A percentile compares a stretch with the other conserved stretches of the same genome.
Evolutionary conservation across 2,888 invertebrate species (phyloP).

Genomic region (Iselma pallidipennis): DNA sequence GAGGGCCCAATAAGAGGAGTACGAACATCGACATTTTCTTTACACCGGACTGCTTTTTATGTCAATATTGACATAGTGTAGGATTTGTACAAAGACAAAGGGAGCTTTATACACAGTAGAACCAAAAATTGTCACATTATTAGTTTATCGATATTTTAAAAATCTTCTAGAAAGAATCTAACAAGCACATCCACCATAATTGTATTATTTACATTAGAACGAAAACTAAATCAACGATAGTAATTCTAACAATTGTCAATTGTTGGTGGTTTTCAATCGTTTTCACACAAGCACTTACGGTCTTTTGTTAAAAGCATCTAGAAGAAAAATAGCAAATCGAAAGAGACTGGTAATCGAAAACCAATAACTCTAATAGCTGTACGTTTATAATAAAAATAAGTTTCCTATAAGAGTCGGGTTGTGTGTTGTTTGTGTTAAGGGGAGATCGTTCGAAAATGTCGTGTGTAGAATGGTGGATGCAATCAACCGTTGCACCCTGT

Average conservation of each 20-base stretch:
- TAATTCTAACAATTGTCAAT: neutral
- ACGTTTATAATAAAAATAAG: conserved; percentile 25
- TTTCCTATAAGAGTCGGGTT: neutral
- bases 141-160: neutral
- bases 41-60: conserved; percentile 21
- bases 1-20: conserved; percentile 30
- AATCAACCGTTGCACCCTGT: conserved; percentile 39
- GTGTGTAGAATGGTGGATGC: conserved; percentile 26
- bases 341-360: conserved; percentile 22
- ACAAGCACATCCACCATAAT: neutral
- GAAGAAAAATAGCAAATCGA: neutral
- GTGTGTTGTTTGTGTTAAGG: neutral
- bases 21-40: conserved; percentile 22
- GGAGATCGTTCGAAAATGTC: neutral
- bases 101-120: neutral
- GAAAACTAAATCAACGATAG: neutral
- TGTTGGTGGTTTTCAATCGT: neutral
- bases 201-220: neutral
- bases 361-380: conserved; percentile 23
- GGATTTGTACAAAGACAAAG: neutral
- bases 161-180: too few species aligned
- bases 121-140: neutral
- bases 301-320: neutral
- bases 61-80: conserved; percentile 35
- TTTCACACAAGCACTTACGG: neutral